A percentile compares a stretch with the other conserved stretches of the same genome.
Evolutionary conservation across 2,113 vertebrate genomes (phyloP).

Genomic region (Sapayoa aenigma): DNA sequence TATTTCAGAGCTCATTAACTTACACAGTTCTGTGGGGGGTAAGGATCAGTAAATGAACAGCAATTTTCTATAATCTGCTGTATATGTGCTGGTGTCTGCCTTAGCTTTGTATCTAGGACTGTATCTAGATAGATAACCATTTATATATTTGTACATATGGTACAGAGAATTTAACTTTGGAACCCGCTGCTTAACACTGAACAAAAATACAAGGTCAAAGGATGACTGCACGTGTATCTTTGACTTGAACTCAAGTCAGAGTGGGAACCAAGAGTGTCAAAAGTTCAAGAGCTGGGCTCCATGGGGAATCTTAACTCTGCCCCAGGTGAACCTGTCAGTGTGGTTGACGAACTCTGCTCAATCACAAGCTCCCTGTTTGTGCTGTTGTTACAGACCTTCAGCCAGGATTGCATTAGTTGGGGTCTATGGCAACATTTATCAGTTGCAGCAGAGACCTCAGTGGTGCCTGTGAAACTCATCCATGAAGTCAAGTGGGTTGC

Average conservation of each 20-base stretch:
- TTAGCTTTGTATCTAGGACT: neutral
- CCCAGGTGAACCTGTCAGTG: neutral
- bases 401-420: neutral
- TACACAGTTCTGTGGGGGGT: slow-evolving; percentile 49
- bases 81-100: slow-evolving; percentile 6
- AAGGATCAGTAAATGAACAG: slow-evolving; percentile 58
- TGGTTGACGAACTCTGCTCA: rapidly evolving
- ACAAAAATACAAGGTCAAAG: neutral
- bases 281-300: neutral
- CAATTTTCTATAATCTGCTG: slow-evolving; percentile 49
- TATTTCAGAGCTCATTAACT: slow-evolving; percentile 67
- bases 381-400: neutral
- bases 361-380: neutral
- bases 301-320: neutral
- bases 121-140: neutral
- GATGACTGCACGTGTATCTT: neutral
- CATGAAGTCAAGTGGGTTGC: neutral
- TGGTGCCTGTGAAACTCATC: neutral
- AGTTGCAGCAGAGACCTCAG: neutral
- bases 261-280: neutral
- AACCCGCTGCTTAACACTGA: neutral
- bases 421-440: neutral
- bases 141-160: neutral
- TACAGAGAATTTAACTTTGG: neutral
- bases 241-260: neutral